phyloP scores from a whole-genome alignment of 2,888 invertebrate genomes.

The Synergus gifuensis region DNA sequence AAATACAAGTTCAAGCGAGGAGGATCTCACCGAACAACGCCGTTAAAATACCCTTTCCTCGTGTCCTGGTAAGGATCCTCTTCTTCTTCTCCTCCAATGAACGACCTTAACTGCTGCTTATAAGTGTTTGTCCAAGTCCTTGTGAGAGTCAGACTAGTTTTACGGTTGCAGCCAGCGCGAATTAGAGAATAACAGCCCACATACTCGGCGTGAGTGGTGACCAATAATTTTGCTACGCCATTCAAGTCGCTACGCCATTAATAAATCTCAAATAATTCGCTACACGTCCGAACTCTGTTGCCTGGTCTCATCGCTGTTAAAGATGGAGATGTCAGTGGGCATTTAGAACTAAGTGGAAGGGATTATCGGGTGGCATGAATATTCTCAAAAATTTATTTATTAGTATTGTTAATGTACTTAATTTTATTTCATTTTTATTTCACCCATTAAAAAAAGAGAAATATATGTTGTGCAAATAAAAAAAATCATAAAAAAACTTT shows the following conservation, averaged over 20 bases:
- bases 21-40: constrained; percentile 5
- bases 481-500: too few relatives aligned
- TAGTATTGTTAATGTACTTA: too few relatives aligned
- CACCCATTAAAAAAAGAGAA: too few relatives aligned
- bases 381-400: too few relatives aligned
- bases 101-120: not conserved
- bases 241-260: constrained; percentile 53
- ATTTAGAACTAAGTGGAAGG: constrained; percentile 4
- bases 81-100: not conserved
- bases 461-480: too few relatives aligned
- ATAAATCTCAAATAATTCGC: constrained; percentile 63
- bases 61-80: not conserved
- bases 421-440: too few relatives aligned
- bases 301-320: not conserved
- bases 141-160: constrained; percentile 52
- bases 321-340: constrained; percentile 16
- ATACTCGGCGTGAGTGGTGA: constrained; percentile 35
- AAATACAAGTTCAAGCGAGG: constrained; percentile 32
- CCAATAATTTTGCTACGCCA: constrained; percentile 25
- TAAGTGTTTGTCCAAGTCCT: not conserved
- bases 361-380: not conserved
- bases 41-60: constrained; percentile 8
- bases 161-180: constrained; percentile 47
- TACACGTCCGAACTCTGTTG: constrained; percentile 48
- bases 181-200: constrained; percentile 53